Conservation (phyloP, 2,888 invertebrate genomes). For the Fragum whitleyi region DNA sequence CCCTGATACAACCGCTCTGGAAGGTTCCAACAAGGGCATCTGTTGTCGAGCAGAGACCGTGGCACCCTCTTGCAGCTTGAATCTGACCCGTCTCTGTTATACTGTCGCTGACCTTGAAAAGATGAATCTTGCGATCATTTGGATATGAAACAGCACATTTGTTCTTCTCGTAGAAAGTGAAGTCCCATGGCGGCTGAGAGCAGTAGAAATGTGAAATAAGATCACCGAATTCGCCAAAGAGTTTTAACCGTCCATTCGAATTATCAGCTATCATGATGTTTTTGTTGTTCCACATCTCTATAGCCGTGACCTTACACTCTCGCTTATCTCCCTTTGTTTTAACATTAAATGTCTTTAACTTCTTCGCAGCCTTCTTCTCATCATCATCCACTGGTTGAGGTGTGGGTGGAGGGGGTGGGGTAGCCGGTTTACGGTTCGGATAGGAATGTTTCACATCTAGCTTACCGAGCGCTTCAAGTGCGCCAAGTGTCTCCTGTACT, state of each 20-base stretch:
- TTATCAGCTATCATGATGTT: constrained; percentile 57
- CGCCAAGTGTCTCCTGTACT: constrained; percentile 55
- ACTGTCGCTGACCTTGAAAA: constrained; percentile 53
- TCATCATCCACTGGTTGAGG: constrained; percentile 48
- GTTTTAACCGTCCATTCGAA: constrained; percentile 49
- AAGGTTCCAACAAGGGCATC: constrained; percentile 56
- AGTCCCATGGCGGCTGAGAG: constrained; percentile 58
- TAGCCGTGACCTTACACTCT: constrained; percentile 59
- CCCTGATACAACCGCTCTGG: constrained; percentile 57
- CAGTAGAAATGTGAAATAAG: constrained; percentile 38
- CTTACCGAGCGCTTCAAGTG: constrained; percentile 54
- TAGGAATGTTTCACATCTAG: constrained; percentile 61
- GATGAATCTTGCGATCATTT: constrained; percentile 57
- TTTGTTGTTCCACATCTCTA: constrained; percentile 63
- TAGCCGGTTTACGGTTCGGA: constrained; percentile 49
- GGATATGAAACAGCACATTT: constrained; percentile 64
- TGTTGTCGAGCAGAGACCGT: constrained; percentile 53
- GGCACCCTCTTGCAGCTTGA: constrained; percentile 46
- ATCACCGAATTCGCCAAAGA: constrained; percentile 62
- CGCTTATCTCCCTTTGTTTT: constrained; percentile 60
- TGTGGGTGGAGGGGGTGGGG: constrained; percentile 58
- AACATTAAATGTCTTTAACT: constrained; percentile 61
- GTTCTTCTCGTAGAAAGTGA: constrained; percentile 56
- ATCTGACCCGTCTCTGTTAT: constrained; percentile 49
- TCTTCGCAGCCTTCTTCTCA: constrained; percentile 55